A percentile compares a stretch with the other conserved stretches of the same genome.
These are phyloP conservation scores for Lynx canadensis DNA, from an alignment of 2,113 vertebrate species.

Conservation along the genomic window DNA sequence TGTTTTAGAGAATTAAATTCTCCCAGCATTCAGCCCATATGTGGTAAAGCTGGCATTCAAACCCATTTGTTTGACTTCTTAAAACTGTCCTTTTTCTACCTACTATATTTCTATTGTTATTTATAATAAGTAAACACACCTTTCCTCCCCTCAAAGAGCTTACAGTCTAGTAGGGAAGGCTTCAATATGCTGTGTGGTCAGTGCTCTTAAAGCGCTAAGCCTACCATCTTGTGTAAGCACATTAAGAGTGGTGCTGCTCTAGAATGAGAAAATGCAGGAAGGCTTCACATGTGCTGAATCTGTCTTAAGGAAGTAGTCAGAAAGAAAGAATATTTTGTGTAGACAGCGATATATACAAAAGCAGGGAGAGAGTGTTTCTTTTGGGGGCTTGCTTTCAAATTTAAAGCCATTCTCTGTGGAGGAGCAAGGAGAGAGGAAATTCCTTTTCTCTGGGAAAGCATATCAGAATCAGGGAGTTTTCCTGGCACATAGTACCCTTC, in stretches of 20 bases:
- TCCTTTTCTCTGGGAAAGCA: background rate
- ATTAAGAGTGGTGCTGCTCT: background rate
- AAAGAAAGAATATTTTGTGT: background rate
- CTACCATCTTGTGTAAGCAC: background rate
- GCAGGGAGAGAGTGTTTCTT: background rate
- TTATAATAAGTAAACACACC: background rate
- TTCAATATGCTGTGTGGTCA: background rate
- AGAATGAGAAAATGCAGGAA: background rate
- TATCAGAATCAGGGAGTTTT: background rate
- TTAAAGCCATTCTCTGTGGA: background rate
- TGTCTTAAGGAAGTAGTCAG: background rate
- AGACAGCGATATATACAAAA: background rate
- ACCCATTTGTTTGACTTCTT: background rate
- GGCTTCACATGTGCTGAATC: background rate
- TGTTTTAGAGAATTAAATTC: background rate
- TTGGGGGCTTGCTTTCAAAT: background rate
- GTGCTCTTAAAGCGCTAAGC: background rate
- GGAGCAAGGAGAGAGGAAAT: background rate
- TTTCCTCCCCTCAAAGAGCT: background rate
- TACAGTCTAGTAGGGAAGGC: background rate
- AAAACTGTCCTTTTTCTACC: background rate
- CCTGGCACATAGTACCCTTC: background rate
- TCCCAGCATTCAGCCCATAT: background rate
- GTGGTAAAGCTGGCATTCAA: background rate
- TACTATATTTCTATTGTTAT: background rate